These are phyloP conservation scores for Zaprionus obscuricornis DNA, from an alignment of 2,888 invertebrate genomes.

Conservation along the genomic window DNA sequence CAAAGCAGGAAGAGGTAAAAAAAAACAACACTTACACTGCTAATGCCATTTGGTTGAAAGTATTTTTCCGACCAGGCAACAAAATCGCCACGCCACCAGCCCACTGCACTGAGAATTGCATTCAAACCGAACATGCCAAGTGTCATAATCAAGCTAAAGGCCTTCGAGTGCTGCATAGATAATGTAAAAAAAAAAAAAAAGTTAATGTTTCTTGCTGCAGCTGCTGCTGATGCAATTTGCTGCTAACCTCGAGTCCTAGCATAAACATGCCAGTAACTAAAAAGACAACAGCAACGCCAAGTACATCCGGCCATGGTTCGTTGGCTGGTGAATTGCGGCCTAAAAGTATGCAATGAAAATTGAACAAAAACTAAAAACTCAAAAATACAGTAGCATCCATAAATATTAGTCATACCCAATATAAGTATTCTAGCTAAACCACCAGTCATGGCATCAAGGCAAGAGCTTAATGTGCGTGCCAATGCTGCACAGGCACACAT, in stretches of 20 bases:
- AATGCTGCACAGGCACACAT: slow-evolving; percentile 85
- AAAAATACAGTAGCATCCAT: slow-evolving; percentile 16
- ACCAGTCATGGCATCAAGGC: slow-evolving; percentile 85
- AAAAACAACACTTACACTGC: slow-evolving; percentile 81
- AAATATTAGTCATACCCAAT: slow-evolving; percentile 80
- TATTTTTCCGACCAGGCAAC: slow-evolving; percentile 80
- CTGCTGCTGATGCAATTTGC: too few relatives aligned
- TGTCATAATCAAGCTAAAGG: slow-evolving; percentile 82
- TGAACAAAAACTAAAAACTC: neutral
- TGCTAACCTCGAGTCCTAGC: slow-evolving; percentile 85
- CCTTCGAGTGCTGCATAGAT: slow-evolving; percentile 82
- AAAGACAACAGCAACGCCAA: slow-evolving; percentile 85
- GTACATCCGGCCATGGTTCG: slow-evolving; percentile 86
- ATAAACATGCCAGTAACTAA: slow-evolving; percentile 85
- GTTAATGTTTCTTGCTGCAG: too few relatives aligned
- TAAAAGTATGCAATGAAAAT: slow-evolving; percentile 63
- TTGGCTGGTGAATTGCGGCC: slow-evolving; percentile 83
- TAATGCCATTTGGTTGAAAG: slow-evolving; percentile 81
- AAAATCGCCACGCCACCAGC: slow-evolving; percentile 80
- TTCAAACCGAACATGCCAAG: slow-evolving; percentile 82
- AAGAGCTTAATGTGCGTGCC: slow-evolving; percentile 85
- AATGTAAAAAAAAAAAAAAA: too few relatives aligned
- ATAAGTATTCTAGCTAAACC: slow-evolving; percentile 85
- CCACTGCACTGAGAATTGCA: slow-evolving; percentile 80
- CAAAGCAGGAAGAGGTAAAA: too few relatives aligned